Evolutionary conservation across 2,113 vertebrate genomes (phyloP).

Genomic region (Myodes glareolus): DNA sequence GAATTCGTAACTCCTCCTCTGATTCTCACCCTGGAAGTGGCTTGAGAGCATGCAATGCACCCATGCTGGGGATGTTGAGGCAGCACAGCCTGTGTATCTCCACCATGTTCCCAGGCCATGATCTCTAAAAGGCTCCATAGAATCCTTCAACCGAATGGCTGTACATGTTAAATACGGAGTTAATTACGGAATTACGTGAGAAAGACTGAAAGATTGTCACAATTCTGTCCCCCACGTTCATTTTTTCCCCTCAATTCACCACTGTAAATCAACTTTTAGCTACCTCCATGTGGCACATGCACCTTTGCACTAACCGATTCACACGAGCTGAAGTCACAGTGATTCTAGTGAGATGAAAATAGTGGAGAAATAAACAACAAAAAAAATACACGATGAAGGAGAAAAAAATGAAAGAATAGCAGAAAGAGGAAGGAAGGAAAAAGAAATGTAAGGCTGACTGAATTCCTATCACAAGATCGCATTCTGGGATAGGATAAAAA

Average conservation of each 20-base stretch:
- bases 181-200: neutral
- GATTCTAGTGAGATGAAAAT: neutral
- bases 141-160: neutral
- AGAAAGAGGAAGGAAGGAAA: neutral
- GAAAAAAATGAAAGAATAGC: neutral
- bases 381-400: neutral
- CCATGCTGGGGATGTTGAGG: neutral
- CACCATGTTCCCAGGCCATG: neutral
- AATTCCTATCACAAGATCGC: neutral
- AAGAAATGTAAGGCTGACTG: neutral
- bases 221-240: neutral
- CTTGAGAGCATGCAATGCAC: neutral
- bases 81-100: neutral
- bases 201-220: neutral
- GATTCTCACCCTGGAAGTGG: fast-evolving
- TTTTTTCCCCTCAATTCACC: neutral
- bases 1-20: conserved; percentile 61
- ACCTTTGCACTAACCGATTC: neutral
- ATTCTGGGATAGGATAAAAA: neutral
- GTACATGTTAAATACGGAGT: neutral
- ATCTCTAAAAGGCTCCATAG: neutral
- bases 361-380: neutral
- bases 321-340: neutral
- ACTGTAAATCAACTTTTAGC: neutral
- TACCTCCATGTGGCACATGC: neutral